Evolutionary conservation across 2,888 invertebrate species (phyloP), one percentile per base, ranked within the genome.

Genomic region (Autographa gamma): DNA sequence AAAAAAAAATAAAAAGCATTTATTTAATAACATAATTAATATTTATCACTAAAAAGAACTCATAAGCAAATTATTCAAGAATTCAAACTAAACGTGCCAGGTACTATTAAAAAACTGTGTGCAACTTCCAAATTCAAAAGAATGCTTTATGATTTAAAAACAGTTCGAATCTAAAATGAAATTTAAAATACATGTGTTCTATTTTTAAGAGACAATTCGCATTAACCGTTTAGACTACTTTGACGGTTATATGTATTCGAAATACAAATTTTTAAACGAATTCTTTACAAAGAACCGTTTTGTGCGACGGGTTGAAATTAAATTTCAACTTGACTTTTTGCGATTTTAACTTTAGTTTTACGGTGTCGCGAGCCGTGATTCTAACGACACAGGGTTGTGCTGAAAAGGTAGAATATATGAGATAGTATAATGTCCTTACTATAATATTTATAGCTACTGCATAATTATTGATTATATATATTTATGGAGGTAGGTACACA

Each of bases 281-380:
- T 72, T 64, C 64, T 69, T 77, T 78, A 41, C n/a, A 79, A 11
- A 11, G 25, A 25, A 63, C 54, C 52, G 41, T 41, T 71, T 18
- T 3, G 13, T 25, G 16, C 54, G 52, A 52, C 54, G 31, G 16
- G 77, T 67, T 67, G 25, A 73, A 80, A 78, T 78, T 80, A 68
- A 80, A 80, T 78, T 73, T 67, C 56, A 62, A 67, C 66, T 19
- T 63, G 43, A 59, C 60, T 80, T 78, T 78, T 80, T 70, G 63
- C 63, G 64, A 61, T 63, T 77, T 66, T 63, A 69, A 60, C 69
- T 78, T 77, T 61, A 69, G 66, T 80, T 73, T 77, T 58, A 77
- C 65, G 31, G 69, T 73, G 56, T 67, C 54, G 41, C 48, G 58
- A 18, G 16, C 60, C 60, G 59, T 56, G 68, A 69, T 62, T 62